phyloP scores from a whole-genome alignment of 2,888 invertebrate species.

The Tricholauxania praeusta region DNA sequence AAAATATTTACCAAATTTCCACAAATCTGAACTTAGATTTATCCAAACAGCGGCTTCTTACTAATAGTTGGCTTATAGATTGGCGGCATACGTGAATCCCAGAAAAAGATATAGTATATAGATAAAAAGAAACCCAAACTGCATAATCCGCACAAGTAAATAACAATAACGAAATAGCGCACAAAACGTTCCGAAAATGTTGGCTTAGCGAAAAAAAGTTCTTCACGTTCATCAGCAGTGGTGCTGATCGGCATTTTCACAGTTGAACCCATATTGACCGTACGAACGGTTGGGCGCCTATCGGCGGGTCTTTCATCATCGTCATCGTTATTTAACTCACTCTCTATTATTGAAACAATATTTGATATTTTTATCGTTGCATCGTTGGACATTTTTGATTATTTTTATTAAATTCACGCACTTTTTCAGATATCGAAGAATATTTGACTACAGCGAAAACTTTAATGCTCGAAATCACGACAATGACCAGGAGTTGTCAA shows the following conservation, averaged over 20 bases:
- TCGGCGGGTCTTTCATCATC: background rate
- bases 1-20: too few species aligned
- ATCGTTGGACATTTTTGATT: background rate
- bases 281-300: background rate
- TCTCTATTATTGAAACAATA: conserved; percentile 56
- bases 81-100: conserved; percentile 68
- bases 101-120: conserved; percentile 65
- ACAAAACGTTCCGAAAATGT: conserved; percentile 60
- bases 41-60: conserved; percentile 50
- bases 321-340: conserved; percentile 48
- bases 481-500: background rate
- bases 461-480: background rate
- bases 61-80: conserved; percentile 58
- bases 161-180: conserved; percentile 60
- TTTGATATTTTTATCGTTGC: conserved; percentile 50
- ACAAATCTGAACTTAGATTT: too few species aligned
- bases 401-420: background rate
- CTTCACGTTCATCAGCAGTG: conserved; percentile 49
- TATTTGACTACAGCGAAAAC: background rate
- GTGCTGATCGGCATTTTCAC: background rate
- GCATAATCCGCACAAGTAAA: conserved; percentile 64
- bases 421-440: background rate
- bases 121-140: conserved; percentile 64
- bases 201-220: conserved; percentile 54
- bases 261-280: background rate